phyloP scores from a whole-genome alignment of 2,888 invertebrate genomes.

The Ormyrus labotus region DNA sequence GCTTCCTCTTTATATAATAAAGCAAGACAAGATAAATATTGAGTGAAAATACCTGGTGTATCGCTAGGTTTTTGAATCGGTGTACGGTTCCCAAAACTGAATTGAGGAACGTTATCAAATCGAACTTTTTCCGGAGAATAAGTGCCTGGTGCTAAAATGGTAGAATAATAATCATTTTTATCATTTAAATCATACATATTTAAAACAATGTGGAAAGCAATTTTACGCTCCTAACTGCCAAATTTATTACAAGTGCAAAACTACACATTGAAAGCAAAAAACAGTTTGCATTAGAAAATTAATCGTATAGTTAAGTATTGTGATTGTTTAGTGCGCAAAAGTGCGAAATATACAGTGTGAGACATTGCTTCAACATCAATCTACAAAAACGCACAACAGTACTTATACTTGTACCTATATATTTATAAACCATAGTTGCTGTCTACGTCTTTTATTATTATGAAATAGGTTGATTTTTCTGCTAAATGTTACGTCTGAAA shows the following conservation, averaged over 20 bases:
- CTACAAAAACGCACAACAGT: background rate
- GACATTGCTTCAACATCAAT: background rate
- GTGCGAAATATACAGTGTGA: background rate
- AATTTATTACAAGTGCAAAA: too few species aligned
- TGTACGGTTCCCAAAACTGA: conserved; percentile 79
- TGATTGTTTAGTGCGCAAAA: background rate
- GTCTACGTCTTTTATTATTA: conserved; percentile 8
- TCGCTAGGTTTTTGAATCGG: conserved; percentile 77
- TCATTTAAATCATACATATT: background rate
- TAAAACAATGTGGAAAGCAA: background rate
- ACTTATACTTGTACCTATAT: conserved; percentile 23
- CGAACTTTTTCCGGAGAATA: conserved; percentile 80
- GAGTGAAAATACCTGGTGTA: conserved; percentile 76
- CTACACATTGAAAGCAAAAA: background rate
- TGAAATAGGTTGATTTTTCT: conserved; percentile 3
- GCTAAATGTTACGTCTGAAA: conserved; percentile 23
- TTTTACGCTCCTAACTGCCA: background rate
- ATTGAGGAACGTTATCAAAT: conserved; percentile 79
- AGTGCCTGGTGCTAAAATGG: conserved; percentile 77
- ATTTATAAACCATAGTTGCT: conserved; percentile 14
- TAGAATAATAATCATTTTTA: background rate
- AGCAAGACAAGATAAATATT: too few species aligned
- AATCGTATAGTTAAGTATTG: background rate
- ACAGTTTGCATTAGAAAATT: background rate
- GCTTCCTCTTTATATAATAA: too few species aligned